Base-by-base conservation (phyloP, 2,113 vertebrate genomes). In the Podarcis raffonei region DNA sequence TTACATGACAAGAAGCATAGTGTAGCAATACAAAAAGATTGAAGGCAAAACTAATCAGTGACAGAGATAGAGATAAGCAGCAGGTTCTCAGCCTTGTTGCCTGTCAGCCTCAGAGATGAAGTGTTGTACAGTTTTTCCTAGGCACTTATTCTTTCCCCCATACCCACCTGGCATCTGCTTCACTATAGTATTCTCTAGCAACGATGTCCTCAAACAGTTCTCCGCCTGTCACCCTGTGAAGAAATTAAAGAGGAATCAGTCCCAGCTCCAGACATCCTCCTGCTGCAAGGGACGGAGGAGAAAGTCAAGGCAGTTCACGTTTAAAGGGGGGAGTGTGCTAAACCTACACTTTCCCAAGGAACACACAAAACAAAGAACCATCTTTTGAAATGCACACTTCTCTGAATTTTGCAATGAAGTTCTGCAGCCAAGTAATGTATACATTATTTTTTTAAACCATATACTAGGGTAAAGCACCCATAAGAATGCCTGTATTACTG, bases 121-220 rank as follows among this genome's bases (percentile, higher is more conserved):
- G 11, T 23, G 5, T 9, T 2, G 23, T 65, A 20, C 13, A 42
- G 25, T 69, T 22, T 25, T 72, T 35, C 16, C 78, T n/a, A 12
- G 53, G 0, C 16, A 42, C 30, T 72, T 0, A 0, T 20, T 0
- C 18, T 85, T 76, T 53, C 48, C 48, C 11, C 81, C 0, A 0
- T 65, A 85, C 97, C 95, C 91, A 98, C 97, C 97, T 98, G 95
- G 97, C 97, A 91, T 98, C 97, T 0, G 97, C 97, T 87, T 98
- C 97, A 0, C 97, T 98, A 95, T 98, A 98, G 87, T 98, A 98
- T 42, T 98, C 97, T 87, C 97, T 96, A 92, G 97, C 97, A 92
- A 98, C 97, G 0, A 98, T 98, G 92, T 98, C 97, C 85, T 98
- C 97, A 94, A 98, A 98, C 2, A 98, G 95, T 86, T 98, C 97